Evolutionary conservation across 1,140 invertebrate species (phyloP).

Genomic region (Eulimnadia texana): DNA sequence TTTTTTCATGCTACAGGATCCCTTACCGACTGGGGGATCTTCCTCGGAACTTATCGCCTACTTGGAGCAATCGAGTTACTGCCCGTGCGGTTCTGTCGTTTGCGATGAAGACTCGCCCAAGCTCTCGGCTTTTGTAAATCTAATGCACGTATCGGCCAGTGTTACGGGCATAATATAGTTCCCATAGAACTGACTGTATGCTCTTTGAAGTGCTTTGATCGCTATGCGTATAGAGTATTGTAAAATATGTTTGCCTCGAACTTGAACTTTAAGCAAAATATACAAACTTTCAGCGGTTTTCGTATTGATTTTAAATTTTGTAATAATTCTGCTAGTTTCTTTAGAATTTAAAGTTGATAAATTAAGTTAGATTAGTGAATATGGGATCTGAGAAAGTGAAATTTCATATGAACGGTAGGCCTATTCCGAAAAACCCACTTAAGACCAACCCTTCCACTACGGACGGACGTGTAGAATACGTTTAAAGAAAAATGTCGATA

Average conservation of each 20-base stretch:
- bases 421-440: too few relatives aligned
- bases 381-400: too few relatives aligned
- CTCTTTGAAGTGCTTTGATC: background rate
- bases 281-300: background rate
- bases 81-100: background rate
- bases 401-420: too few relatives aligned
- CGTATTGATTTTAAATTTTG: background rate
- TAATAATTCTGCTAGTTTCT: too few relatives aligned
- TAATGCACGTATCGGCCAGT: constrained; percentile 1
- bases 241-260: too few relatives aligned
- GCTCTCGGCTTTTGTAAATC: background rate
- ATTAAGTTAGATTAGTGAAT: too few relatives aligned
- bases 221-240: background rate
- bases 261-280: background rate
- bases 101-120: background rate
- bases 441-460: too few relatives aligned
- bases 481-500: too few relatives aligned
- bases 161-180: constrained; percentile 3
- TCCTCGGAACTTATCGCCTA: background rate
- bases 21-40: background rate
- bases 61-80: background rate
- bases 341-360: too few relatives aligned
- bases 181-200: constrained; percentile 5
- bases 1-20: background rate
- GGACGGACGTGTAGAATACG: too few relatives aligned